Percentiles rank a stretch among this genome's conserved stretches.
phyloP scores from a whole-genome alignment of 2,113 vertebrate genomes.

The Odocoileus virginianus region DNA sequence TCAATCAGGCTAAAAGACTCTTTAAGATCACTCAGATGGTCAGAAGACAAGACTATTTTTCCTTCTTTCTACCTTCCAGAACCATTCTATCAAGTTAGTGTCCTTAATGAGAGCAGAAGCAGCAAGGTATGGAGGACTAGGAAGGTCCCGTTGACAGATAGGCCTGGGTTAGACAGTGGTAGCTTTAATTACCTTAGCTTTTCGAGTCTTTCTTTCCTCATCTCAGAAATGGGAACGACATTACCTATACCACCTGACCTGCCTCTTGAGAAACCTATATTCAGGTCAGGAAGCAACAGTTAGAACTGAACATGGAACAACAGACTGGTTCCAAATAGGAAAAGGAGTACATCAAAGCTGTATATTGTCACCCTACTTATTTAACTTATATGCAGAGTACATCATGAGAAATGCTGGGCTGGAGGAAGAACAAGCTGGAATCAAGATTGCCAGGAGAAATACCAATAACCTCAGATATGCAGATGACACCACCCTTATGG shows the following conservation, averaged over 20 bases:
- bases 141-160: not conserved
- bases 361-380: too few relatives aligned
- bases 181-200: not conserved
- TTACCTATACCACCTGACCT: not conserved
- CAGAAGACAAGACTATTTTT: not conserved
- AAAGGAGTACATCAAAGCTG: too few relatives aligned
- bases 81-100: not conserved
- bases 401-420: too few relatives aligned
- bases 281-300: too few relatives aligned
- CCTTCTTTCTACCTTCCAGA: not conserved
- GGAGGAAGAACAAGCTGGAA: too few relatives aligned
- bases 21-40: not conserved
- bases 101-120: not conserved
- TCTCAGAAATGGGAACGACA: not conserved
- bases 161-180: not conserved
- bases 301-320: too few relatives aligned
- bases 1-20: not conserved
- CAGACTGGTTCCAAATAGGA: too few relatives aligned
- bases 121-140: not conserved
- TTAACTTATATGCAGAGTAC: too few relatives aligned
- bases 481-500: too few relatives aligned
- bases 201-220: not conserved
- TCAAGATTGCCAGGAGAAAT: too few relatives aligned
- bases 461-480: too few relatives aligned
- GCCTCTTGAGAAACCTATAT: too few relatives aligned